Base-by-base conservation (phyloP, 1,140 invertebrate species). In the Anoplolepis gracilipes region DNA sequence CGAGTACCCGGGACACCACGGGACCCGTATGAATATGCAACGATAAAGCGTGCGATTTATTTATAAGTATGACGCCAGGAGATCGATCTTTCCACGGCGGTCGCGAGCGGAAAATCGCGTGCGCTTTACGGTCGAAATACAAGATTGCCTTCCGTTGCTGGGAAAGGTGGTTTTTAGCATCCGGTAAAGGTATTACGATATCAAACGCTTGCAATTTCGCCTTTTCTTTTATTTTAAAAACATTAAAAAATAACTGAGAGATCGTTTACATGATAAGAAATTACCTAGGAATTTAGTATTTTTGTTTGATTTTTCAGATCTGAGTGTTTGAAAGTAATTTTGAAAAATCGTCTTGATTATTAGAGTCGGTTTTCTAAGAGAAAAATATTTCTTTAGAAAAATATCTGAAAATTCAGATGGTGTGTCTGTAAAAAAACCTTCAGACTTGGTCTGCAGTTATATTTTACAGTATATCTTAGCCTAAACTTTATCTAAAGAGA, bases 1-100 rank as follows among this genome's bases (percentile, higher is more conserved):
- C 91, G 89, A 86, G 19, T 59, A 86, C 77, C 61, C 87, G 81
- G 62, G 77, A 57, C 85, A 87, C 87, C 79, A 67, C 84, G 78
- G 84, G 81, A 78, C 76, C 79, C 72, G 70, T 92, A 92, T 92
- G 92, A 92, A 92, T 92, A 92, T 92, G 92, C 92, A 92, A 92
- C 87, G 92, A 92, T 91, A 91, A 91, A 87, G 84, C 85, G n/a
- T n/a, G 76, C 85, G 84, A 90, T 92, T 91, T 92, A 92, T 92
- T 92, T 92, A 92, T 91, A 90, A 90, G 86, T 77, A 86, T 90
- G 89, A 90, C 89, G 88, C 79, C 86, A 75, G 46, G 84, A 77
- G 87, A 90, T 90, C 89, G 86, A 86, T 87, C 75, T 85, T 76
- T 87, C 88, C 82, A 69, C 53, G 75, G 13, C 49, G 75, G 11